These are phyloP conservation scores for Schizopygopsis pylzovi DNA, from an alignment of 2,797 vertebrate species.

Conservation along the genomic window DNA sequence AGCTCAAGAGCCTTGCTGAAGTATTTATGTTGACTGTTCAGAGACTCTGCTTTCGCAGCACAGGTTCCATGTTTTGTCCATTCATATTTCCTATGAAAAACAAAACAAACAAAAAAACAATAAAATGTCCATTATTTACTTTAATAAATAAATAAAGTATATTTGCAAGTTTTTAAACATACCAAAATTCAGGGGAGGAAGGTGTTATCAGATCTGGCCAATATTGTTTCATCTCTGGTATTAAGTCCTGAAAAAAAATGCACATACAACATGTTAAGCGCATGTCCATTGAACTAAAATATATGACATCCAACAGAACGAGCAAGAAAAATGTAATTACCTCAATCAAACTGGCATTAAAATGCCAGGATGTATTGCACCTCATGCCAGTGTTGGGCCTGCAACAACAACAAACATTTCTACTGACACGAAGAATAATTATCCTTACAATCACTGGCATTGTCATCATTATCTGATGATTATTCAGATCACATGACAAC, in stretches of 20 bases:
- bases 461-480: background rate
- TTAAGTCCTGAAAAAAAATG: slow-evolving; percentile 73
- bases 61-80: slow-evolving; percentile 97
- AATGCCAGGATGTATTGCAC: slow-evolving; percentile 81
- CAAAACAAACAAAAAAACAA: background rate
- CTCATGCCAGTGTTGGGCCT: slow-evolving; percentile 75
- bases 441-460: background rate
- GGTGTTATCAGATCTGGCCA: slow-evolving; percentile 79
- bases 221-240: slow-evolving; percentile 77
- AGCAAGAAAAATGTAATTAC: background rate
- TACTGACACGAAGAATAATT: background rate
- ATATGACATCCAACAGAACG: background rate
- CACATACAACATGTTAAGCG: background rate
- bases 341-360: slow-evolving; percentile 69
- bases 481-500: background rate
- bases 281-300: background rate
- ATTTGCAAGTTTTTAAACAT: slow-evolving; percentile 36
- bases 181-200: slow-evolving; percentile 74
- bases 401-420: slow-evolving; percentile 28
- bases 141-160: background rate
- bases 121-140: background rate
- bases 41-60: slow-evolving; percentile 80
- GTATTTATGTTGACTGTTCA: slow-evolving; percentile 91
- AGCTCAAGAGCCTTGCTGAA: slow-evolving; percentile 90
- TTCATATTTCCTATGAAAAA: slow-evolving; percentile 87